Percentiles rank a stretch among this genome's conserved stretches.
These are phyloP conservation scores for Camelus dromedarius DNA, from an alignment of 2,113 vertebrate species.

Conservation along the genomic window DNA sequence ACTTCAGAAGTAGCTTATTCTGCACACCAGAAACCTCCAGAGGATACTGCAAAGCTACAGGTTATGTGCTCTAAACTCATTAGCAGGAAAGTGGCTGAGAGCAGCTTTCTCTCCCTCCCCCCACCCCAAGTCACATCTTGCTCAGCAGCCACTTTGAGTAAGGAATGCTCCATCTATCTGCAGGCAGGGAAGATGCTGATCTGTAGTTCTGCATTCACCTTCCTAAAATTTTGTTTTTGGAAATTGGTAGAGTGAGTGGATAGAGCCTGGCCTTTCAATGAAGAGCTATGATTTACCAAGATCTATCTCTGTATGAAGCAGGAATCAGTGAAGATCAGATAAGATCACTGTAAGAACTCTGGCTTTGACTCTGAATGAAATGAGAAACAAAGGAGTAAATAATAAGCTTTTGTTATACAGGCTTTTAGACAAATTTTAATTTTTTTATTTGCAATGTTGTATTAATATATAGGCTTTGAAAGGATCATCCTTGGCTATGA, in stretches of 20 bases:
- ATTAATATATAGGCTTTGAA: background rate
- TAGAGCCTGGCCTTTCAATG: background rate
- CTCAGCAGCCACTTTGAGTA: background rate
- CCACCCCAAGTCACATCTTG: background rate
- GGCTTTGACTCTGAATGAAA: background rate
- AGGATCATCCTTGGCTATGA: background rate
- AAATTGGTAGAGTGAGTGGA: background rate
- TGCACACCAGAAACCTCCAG: slow-evolving; percentile 59
- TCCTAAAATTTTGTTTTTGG: slow-evolving; percentile 30
- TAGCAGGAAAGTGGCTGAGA: slow-evolving; percentile 27
- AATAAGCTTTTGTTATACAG: background rate
- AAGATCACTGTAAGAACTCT: background rate
- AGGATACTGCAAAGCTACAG: background rate
- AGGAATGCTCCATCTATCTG: background rate
- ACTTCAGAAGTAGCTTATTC: slow-evolving; percentile 45
- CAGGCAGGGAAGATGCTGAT: slow-evolving; percentile 10
- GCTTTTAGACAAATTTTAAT: background rate
- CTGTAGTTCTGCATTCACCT: background rate
- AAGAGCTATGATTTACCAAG: slow-evolving; percentile 42
- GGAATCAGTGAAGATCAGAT: background rate
- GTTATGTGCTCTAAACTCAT: slow-evolving; percentile 29
- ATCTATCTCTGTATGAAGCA: slow-evolving; percentile 13
- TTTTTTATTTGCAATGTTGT: too few relatives aligned
- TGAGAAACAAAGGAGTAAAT: background rate
- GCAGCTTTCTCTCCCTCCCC: background rate